phyloP scores from a whole-genome alignment of 2,888 invertebrate genomes.

The Oligia fasciuncula region DNA sequence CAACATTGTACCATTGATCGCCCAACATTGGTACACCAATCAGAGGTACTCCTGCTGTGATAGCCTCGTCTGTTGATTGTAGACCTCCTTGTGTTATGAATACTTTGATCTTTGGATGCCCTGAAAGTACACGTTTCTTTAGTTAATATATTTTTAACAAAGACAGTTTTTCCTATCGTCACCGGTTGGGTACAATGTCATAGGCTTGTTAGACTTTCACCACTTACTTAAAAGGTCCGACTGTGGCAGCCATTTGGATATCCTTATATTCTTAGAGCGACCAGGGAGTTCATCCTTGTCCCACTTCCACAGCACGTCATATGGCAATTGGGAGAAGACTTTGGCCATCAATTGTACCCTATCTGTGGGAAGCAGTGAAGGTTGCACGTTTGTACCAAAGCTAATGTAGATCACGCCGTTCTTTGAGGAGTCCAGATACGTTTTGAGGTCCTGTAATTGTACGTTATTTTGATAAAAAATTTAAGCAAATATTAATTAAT shows the following conservation, averaged over 20 bases:
- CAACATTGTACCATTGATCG: slow-evolving; percentile 65
- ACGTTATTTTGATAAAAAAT: background rate
- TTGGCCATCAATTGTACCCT: slow-evolving; percentile 72
- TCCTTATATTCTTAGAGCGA: slow-evolving; percentile 78
- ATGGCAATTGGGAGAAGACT: slow-evolving; percentile 81
- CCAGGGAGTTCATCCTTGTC: slow-evolving; percentile 76
- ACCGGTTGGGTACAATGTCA: background rate
- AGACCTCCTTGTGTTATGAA: slow-evolving; percentile 68
- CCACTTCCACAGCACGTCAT: slow-evolving; percentile 86
- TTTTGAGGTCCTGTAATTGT: slow-evolving; percentile 74
- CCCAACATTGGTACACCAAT: slow-evolving; percentile 64
- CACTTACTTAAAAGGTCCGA: slow-evolving; percentile 61
- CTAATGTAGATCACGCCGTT: slow-evolving; percentile 84
- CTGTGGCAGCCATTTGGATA: slow-evolving; percentile 86
- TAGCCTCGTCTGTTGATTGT: slow-evolving; percentile 69
- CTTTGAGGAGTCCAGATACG: slow-evolving; percentile 77
- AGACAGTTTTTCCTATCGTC: too few species aligned
- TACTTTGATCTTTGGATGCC: slow-evolving; percentile 47
- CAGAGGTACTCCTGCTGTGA: slow-evolving; percentile 64
- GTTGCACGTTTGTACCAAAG: slow-evolving; percentile 81
- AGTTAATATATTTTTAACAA: background rate
- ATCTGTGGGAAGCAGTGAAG: slow-evolving; percentile 73
- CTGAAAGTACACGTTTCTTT: slow-evolving; percentile 28
- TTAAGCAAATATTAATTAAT: background rate
- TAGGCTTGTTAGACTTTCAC: background rate